Conservation (phyloP, 53 echinoderm and acorn worm genomes). For the Pentamera pediparva region DNA sequence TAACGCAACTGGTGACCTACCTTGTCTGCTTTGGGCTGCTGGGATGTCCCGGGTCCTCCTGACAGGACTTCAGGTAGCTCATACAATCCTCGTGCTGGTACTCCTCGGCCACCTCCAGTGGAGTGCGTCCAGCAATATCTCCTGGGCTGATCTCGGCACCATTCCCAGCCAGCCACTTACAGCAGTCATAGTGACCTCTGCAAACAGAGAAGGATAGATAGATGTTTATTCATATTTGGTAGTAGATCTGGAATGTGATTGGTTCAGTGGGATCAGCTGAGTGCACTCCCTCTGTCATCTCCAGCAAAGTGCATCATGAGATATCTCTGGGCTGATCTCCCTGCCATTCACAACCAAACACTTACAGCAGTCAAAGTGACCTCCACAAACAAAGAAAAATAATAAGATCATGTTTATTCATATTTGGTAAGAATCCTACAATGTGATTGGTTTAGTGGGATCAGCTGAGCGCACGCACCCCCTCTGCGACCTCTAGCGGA, state of each 20-base stretch:
- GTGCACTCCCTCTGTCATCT: constrained; percentile 69
- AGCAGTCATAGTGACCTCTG: constrained; percentile 86
- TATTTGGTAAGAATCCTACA: no score
- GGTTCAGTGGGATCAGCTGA: no score
- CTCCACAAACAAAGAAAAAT: constrained; percentile 45
- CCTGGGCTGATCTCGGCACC: constrained; percentile 54
- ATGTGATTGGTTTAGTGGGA: no score
- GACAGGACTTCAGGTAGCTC: constrained; percentile 63
- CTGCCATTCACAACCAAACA: constrained; percentile 87
- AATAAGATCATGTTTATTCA: not conserved
- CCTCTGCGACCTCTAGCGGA: constrained; percentile 63
- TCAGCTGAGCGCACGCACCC: no score
- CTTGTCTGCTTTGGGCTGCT: constrained; percentile 81
- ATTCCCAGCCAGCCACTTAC: constrained; percentile 91
- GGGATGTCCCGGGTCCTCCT: constrained; percentile 47
- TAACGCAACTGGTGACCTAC: not conserved
- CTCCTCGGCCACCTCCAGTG: constrained; percentile 68
- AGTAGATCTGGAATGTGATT: no score
- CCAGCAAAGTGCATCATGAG: constrained; percentile 68
- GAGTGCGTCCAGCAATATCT: constrained; percentile 80
- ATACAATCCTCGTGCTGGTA: constrained; percentile 76
- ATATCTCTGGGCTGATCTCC: constrained; percentile 61
- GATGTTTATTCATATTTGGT: not conserved
- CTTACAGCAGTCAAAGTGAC: constrained; percentile 80
- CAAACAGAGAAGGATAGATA: constrained; percentile 1